Base-by-base conservation (phyloP, 1,140 invertebrate species). In the Parapsyche elsis region DNA sequence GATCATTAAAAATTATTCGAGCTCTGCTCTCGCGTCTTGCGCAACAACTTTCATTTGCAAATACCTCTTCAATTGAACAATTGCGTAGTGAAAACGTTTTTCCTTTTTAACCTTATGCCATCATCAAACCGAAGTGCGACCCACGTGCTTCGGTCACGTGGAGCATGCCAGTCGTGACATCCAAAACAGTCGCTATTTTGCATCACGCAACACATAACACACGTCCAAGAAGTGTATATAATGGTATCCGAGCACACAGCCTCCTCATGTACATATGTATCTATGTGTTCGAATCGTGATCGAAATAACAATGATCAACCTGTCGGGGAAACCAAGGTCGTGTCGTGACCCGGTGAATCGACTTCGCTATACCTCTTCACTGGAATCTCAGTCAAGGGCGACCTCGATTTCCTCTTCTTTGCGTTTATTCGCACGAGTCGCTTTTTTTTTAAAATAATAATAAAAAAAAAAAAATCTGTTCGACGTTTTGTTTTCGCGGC, bases 331-430 rank as follows among this genome's bases (percentile, higher is more conserved):
- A 23, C 9, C 21, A 26, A 67, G 64, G 64, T 53, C 49, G 49
- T 12, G 23, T 67, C 64, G 64, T 26, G 64, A 67, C 64, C 64
- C 64, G 64, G 23, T 26, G 23, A 67, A 67, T 24, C 57, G n/a
- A 21, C 19, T 19, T 26, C 64, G 21, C 21, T 19, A 30, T 24
- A 67, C 64, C 21, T 61, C n/a, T 61, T 61, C 57, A 21, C 21
- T 16, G 57, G 19, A 26, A 67, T 67, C 23, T 67, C 64, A 26
- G 64, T 67, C 64, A 67, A 67, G 64, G 64, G 64, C 64, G 64
- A 23, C 19, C 24, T 67, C 64, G 24, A n/a, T 67, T 67, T 67
- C 64, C 64, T 67, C 64, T 19, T 67, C 24, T 21, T 16, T 21
- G 57, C 57, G 16, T n/a, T 61, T 61, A 19, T 61, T 61, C 57